A percentile compares a stretch with the other conserved stretches of the same genome.
These are phyloP conservation scores for Tachina fera DNA, from an alignment of 2,888 invertebrate genomes.

Conservation along the genomic window DNA sequence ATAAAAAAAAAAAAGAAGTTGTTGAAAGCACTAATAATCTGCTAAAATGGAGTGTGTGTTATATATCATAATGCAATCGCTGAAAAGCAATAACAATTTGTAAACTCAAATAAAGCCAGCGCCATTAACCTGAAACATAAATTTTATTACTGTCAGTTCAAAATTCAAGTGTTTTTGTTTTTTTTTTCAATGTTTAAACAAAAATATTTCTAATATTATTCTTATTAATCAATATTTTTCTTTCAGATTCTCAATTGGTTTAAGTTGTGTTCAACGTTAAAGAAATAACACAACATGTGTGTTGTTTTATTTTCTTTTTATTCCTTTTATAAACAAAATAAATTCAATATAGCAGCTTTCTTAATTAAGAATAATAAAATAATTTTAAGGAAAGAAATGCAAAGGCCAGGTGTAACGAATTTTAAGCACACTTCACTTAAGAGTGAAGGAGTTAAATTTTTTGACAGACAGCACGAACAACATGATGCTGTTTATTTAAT, in stretches of 20 bases:
- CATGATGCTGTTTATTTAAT: no score
- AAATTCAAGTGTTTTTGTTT: conserved; percentile 37
- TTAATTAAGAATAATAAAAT: conserved; percentile 18
- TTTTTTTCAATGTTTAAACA: conserved; percentile 26
- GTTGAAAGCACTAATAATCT: conserved; percentile 52
- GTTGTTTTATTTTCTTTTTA: background rate
- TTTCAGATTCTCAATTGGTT: conserved; percentile 22
- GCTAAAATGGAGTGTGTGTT: conserved; percentile 61
- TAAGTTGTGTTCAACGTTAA: conserved; percentile 2
- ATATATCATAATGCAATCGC: conserved; percentile 54
- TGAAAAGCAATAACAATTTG: conserved; percentile 21
- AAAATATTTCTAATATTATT: conserved; percentile 29
- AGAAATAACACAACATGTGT: conserved; percentile 8
- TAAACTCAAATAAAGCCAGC: background rate
- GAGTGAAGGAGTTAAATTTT: no score
- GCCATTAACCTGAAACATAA: conserved; percentile 33
- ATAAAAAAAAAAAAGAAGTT: background rate
- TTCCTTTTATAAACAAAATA: conserved; percentile 14
- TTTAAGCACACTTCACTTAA: no score
- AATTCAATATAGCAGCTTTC: background rate
- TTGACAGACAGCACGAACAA: no score
- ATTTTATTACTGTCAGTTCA: conserved; percentile 17
- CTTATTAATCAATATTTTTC: conserved; percentile 42
- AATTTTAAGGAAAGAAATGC: background rate
- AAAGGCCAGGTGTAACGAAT: background rate